Percentiles rank a stretch among this genome's conserved stretches.
Evolutionary conservation across 2,888 invertebrate species (phyloP).

Genomic region (Orchesella flavescens): DNA sequence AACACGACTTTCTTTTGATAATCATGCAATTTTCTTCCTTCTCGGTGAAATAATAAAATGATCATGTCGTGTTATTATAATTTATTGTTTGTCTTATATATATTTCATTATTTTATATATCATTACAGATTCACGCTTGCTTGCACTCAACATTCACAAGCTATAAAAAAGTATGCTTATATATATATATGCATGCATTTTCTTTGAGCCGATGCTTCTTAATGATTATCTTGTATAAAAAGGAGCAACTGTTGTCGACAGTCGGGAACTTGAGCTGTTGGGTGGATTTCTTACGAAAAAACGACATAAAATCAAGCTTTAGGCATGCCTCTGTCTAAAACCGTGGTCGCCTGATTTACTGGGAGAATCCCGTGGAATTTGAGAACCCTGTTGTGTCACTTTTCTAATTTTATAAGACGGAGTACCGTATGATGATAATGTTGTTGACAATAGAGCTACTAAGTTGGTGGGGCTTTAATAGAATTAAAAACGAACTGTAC

Average conservation of each 20-base stretch:
- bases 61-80: slow-evolving; percentile 37
- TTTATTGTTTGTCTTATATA: slow-evolving; percentile 34
- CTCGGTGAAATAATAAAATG: slow-evolving; percentile 12
- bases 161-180: no score
- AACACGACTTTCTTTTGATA: slow-evolving; percentile 24
- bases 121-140: slow-evolving; percentile 11
- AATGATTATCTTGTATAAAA: not conserved
- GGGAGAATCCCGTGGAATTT: not conserved
- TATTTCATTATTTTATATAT: not conserved
- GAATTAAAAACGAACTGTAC: no score
- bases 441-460: slow-evolving; percentile 1
- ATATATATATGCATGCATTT: not conserved
- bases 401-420: not conserved
- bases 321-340: no score
- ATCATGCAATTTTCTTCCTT: slow-evolving; percentile 34
- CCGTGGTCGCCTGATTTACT: slow-evolving; percentile 12
- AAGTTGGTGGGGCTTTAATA: no score
- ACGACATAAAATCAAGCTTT: no score
- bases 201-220: not conserved
- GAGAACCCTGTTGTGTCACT: not conserved
- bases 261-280: no score
- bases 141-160: not conserved
- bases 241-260: not conserved
- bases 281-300: no score
- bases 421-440: not conserved